These are phyloP conservation scores for Drosophila obscura DNA, from an alignment of 1,140 invertebrate species.

Conservation along the genomic window DNA sequence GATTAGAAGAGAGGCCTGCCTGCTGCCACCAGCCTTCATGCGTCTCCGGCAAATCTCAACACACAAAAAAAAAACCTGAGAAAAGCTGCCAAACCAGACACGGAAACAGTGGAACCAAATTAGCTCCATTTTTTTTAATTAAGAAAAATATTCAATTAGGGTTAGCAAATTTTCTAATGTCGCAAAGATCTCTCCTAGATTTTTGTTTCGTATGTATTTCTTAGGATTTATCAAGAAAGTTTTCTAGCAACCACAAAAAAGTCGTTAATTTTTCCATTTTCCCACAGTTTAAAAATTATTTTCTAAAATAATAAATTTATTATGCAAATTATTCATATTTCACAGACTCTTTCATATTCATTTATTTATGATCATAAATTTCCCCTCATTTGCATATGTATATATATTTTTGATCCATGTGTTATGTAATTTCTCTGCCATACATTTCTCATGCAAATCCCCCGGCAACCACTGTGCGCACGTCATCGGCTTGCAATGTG, in stretches of 20 bases:
- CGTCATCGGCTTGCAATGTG: conserved; percentile 59
- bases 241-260: not conserved
- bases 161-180: not conserved
- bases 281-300: not conserved
- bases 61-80: conserved; percentile 16
- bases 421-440: too few relatives aligned
- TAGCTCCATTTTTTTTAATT: not conserved
- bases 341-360: not conserved
- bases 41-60: conserved; percentile 20
- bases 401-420: too few relatives aligned
- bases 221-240: too few relatives aligned
- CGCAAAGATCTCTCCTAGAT: not conserved
- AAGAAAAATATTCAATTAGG: not conserved
- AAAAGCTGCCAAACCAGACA: conserved; percentile 22
- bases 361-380: not conserved
- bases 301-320: not conserved
- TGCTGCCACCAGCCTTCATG: conserved; percentile 18
- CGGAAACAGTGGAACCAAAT: conserved; percentile 16
- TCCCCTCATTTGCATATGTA: too few relatives aligned
- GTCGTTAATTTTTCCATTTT: too few relatives aligned
- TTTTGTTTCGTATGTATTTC: too few relatives aligned
- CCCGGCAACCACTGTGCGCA: conserved; percentile 49
- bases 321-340: not conserved
- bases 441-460: too few relatives aligned
- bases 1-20: conserved; percentile 69